Conservation (phyloP, 1,140 invertebrate species). For the Littorina saxatilis region DNA sequence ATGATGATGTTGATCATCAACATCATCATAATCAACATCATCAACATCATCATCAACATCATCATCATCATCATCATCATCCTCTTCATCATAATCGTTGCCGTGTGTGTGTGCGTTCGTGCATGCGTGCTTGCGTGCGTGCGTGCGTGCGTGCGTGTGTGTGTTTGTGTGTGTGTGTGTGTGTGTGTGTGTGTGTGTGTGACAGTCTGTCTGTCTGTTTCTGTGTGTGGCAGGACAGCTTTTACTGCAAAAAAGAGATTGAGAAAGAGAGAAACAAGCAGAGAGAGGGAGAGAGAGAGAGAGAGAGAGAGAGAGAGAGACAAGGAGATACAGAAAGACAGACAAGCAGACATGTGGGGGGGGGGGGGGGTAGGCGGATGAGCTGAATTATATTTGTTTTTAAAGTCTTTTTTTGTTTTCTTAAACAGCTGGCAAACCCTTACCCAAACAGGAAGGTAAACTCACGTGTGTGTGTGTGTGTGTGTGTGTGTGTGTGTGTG, state of each 20-base stretch:
- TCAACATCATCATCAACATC: no score
- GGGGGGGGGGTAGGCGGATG: not conserved
- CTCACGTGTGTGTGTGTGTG: not conserved
- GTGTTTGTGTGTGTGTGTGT: no score
- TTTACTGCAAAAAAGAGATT: not conserved
- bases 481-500: not conserved
- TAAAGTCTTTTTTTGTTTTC: no score
- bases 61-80: not conserved
- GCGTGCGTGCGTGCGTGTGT: no score
- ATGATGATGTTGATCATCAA: no score
- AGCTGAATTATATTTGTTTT: not conserved
- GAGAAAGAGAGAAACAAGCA: no score
- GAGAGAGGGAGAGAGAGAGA: not conserved
- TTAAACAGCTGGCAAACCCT: no score
- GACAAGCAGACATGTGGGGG: not conserved
- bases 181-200: not conserved
- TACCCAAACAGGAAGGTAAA: no score
- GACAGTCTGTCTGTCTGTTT: not conserved
- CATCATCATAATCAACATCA: no score
- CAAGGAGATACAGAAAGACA: not conserved
- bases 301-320: conserved; percentile 17
- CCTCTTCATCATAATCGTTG: no score
- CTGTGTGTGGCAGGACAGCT: not conserved
- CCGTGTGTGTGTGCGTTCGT: no score
- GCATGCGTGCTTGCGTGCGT: no score